A percentile compares a stretch with the other conserved stretches of the same genome.
phyloP scores from a whole-genome alignment of 1,140 invertebrate species.

The Drosophila miranda region DNA sequence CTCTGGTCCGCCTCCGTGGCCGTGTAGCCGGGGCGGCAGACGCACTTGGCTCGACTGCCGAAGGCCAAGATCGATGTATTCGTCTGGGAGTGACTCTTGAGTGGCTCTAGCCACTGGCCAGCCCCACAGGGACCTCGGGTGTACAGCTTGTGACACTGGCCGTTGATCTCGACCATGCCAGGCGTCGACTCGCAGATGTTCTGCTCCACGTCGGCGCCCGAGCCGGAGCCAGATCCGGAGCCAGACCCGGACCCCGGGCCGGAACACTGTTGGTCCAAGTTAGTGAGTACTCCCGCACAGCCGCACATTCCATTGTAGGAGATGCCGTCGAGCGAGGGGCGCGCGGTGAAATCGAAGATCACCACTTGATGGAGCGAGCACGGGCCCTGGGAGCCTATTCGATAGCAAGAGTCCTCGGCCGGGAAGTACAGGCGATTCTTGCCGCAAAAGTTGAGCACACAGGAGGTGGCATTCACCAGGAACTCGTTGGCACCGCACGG shows the following conservation, averaged over 20 bases:
- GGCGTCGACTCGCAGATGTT: conserved; percentile 84
- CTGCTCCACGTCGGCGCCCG: conserved; percentile 66
- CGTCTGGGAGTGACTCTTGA: conserved; percentile 60
- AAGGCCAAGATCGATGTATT: conserved; percentile 39
- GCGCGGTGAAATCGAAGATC: conserved; percentile 89
- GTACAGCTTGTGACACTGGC: conserved; percentile 88
- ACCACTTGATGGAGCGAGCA: conserved; percentile 88
- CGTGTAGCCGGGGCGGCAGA: conserved; percentile 88
- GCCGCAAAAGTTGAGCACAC: conserved; percentile 87
- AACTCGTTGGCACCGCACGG: conserved; percentile 88
- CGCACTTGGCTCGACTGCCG: conserved; percentile 84
- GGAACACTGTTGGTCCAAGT: conserved; percentile 77
- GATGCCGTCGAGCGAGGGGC: conserved; percentile 89
- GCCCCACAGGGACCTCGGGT: conserved; percentile 88
- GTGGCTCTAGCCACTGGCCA: conserved; percentile 88
- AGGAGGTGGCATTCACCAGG: conserved; percentile 85
- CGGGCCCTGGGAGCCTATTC: conserved; percentile 88
- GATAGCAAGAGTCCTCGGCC: conserved; percentile 87
- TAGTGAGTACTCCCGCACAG: conserved; percentile 84
- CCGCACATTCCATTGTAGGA: conserved; percentile 92
- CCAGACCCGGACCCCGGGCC: not conserved
- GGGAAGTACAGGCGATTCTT: conserved; percentile 89
- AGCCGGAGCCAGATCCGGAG: conserved; percentile 1
- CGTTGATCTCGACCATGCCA: conserved; percentile 85
- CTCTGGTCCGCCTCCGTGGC: conserved; percentile 45